Base-by-base conservation (phyloP, 2,888 invertebrate species). In the Cheiracanthium punctorium region DNA sequence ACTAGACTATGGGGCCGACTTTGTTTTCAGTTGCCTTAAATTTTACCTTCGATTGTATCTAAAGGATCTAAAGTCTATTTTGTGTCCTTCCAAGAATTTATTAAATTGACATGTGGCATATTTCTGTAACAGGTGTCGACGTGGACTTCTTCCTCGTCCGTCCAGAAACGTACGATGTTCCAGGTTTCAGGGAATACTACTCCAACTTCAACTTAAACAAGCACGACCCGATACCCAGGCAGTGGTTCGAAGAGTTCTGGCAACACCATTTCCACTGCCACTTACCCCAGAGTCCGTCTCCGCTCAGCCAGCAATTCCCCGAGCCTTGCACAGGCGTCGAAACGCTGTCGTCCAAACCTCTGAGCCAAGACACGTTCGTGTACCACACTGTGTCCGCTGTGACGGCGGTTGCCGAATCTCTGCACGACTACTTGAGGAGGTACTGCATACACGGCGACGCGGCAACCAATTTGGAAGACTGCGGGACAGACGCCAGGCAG, bases 161-260 rank as follows among this genome's bases (percentile, higher is more conserved):
- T 8, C 82, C 89, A 29, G 90, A 89, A 77, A 89, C 88, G 8
- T 90, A 90, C 43, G 89, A 89, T 41, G 89, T 91, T 10, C 87
- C 90, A 0, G 90, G 90, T 2, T 91, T 92, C 88, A 89, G 88
- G 8, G 80, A 88, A 5, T 92, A 90, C 88, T 88, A 91, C 43
- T 90, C 90, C 37, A 89, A 87, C 4, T 88, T 92, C 74, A 90
- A 90, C 0, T 90, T 91, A 28, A 89, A 89, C 24, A 90, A 91
- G 70, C 91, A 91, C 52, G 89, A 89, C 5, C 90, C 91, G 8
- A 90, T 92, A 48, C 92, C 92, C 1, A 90, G 91, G 73, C 91
- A 91, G 79, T 92, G 92, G 92, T 92, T 92, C 77, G 91, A 91
- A 65, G 92, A 92, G 41, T 90, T 91, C 37, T 91, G 91, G 90